Conservation (phyloP, 2,888 invertebrate genomes). For the Scaptomyza caliginosa region DNA sequence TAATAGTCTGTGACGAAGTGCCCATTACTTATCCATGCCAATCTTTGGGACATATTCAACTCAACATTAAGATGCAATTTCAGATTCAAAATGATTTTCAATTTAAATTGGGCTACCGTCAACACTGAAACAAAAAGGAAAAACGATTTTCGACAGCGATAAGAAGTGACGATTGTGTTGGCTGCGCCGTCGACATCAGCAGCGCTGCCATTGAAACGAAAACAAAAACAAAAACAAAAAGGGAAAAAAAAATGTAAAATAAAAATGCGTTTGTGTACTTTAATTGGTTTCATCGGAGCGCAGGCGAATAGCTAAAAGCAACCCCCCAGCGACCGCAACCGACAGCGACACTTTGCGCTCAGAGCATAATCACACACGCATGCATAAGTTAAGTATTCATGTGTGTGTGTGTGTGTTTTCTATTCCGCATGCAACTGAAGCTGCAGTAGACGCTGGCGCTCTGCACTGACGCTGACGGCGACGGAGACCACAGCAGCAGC, state of each 20-base stretch:
- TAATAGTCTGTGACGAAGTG: conserved; percentile 39
- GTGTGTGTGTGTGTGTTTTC: conserved; percentile 24
- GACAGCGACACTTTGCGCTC: conserved; percentile 45
- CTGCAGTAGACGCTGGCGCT: conserved; percentile 37
- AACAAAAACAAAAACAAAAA: not conserved
- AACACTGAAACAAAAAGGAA: not conserved
- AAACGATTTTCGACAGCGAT: conserved; percentile 46
- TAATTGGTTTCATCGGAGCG: conserved; percentile 58
- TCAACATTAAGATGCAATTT: conserved; percentile 10
- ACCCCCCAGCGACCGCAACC: conserved; percentile 36
- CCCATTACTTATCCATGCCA: conserved; percentile 31
- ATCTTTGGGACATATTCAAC: conserved; percentile 19
- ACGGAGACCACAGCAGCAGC: conserved; percentile 37
- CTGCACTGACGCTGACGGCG: conserved; percentile 8
- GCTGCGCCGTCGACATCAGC: conserved; percentile 23
- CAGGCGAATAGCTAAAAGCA: conserved; percentile 28
- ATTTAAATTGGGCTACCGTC: conserved; percentile 34
- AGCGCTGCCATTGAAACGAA: conserved; percentile 11
- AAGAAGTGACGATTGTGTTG: conserved; percentile 36
- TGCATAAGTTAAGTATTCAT: not conserved
- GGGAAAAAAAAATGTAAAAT: conserved; percentile 11
- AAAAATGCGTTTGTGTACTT: conserved; percentile 60
- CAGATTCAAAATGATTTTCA: conserved; percentile 50
- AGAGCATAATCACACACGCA: conserved; percentile 22
- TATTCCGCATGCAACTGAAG: conserved; percentile 40